Percentiles rank a stretch among this genome's conserved stretches.
phyloP scores from a whole-genome alignment of 2,797 vertebrate species.

The Sebastes minor region DNA sequence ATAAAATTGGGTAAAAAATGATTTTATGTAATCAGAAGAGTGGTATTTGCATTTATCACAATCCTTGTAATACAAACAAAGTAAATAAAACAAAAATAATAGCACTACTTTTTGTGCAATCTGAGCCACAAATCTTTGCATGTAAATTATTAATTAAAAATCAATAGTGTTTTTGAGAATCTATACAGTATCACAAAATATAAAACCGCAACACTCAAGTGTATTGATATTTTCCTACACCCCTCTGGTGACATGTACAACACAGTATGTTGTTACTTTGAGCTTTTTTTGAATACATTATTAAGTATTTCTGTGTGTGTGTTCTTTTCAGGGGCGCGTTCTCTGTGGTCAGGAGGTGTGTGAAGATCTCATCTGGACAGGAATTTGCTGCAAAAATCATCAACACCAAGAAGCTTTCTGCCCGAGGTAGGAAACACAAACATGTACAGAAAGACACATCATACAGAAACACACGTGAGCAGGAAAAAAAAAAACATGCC shows the following conservation, averaged over 20 bases:
- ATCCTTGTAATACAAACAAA: too few species aligned
- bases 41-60: too few species aligned
- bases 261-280: neutral
- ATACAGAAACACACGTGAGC: neutral
- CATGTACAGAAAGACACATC: neutral
- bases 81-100: too few species aligned
- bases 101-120: too few species aligned
- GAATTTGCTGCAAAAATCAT: constrained; percentile 99
- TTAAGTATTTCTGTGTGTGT: constrained; percentile 19
- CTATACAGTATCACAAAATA: too few species aligned
- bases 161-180: too few species aligned
- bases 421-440: constrained; percentile 87
- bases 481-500: constrained; percentile 11
- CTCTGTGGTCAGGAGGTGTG: constrained; percentile 95
- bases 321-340: constrained; percentile 90
- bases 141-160: too few species aligned
- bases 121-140: too few species aligned
- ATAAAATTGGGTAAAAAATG: too few species aligned
- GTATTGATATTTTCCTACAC: too few species aligned
- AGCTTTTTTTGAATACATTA: neutral
- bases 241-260: neutral
- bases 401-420: constrained; percentile 98
- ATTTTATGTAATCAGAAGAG: too few species aligned
- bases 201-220: accelerated
- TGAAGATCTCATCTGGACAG: constrained; percentile 96